phyloP scores from a whole-genome alignment of 2,888 invertebrate species.

The Heliconius ethilla region DNA sequence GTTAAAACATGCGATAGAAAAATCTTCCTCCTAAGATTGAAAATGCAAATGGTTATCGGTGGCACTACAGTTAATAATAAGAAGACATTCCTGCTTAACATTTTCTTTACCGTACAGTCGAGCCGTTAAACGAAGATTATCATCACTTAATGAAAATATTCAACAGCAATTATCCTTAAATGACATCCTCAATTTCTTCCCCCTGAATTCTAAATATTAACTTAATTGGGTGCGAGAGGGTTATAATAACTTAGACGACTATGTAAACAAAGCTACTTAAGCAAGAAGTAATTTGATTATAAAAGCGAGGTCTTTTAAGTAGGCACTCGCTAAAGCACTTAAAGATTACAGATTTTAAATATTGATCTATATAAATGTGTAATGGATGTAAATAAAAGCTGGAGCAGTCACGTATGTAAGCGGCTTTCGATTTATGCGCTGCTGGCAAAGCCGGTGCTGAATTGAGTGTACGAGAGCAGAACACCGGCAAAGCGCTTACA shows the following conservation, averaged over 20 bases:
- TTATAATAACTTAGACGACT: constrained; percentile 24
- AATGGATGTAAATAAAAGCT: constrained; percentile 56
- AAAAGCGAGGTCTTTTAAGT: neutral
- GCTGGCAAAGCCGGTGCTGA: constrained; percentile 55
- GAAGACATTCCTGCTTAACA: constrained; percentile 55
- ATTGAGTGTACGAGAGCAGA: constrained; percentile 51
- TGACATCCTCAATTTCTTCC: constrained; percentile 56
- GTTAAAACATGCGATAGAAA: constrained; percentile 35
- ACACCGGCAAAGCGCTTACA: constrained; percentile 53
- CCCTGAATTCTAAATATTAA: constrained; percentile 53
- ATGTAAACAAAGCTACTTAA: constrained; percentile 29
- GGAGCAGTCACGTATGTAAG: constrained; percentile 61
- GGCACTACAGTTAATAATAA: constrained; percentile 57
- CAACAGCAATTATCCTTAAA: constrained; percentile 66
- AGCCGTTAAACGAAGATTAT: constrained; percentile 57
- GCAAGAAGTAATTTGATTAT: constrained; percentile 12
- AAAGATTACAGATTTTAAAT: neutral
- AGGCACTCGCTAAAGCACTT: neutral
- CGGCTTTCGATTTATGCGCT: constrained; percentile 63
- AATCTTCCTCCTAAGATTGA: constrained; percentile 46
- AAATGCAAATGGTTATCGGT: constrained; percentile 53
- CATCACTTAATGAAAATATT: constrained; percentile 61
- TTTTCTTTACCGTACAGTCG: constrained; percentile 57
- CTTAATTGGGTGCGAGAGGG: constrained; percentile 46
- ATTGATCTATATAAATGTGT: constrained; percentile 27